Evolutionary conservation across 2,888 invertebrate genomes (phyloP), one percentile per base, ranked within the genome.

Genomic region (Eugnorisma glareosa): DNA sequence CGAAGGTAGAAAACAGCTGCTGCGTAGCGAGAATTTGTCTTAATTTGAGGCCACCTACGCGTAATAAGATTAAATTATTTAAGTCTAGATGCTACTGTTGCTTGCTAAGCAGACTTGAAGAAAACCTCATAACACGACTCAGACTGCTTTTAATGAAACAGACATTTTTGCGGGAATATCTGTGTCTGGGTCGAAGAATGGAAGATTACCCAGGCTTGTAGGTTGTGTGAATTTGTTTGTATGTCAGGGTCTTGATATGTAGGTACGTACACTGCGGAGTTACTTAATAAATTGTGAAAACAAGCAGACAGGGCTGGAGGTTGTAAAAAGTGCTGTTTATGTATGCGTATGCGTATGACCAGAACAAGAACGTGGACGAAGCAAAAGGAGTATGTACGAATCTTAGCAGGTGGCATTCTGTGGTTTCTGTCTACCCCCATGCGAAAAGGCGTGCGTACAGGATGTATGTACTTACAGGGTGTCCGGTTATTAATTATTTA

Each of bases 1-100:
- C 76, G 74, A 81, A 83, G 77, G 68, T 81, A 86, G 79, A 90
- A 90, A 91, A 90, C 89, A 90, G 87, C 89, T 89, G 88, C 79
- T 89, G 88, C 79, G 87, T 88, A 77, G 84, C 75, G 67, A 85
- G 80, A 88, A 83, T 83, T 79, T 64, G 70, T 77, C 69, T 86
- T 79, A 85, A 84, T 82, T 82, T 79, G 37, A 72, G 31, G 73
- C 67, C 45, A 70, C 75, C 75, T 64, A 82, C 75, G 79, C 70
- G 21, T 81, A 83, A 84, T 86, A 82, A 88, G 75, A 76, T 85
- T 85, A 75, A 87, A 85, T 77, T 81, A 85, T 83, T 85, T 80
- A 82, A 79, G 68, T 64, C 87, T 79, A 76, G 73, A 61, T 67
- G 67, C 37, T 68, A 54, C 18, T 71, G 37, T 67, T 75, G 86